Evolutionary conservation across 2,113 vertebrate species (phyloP), one percentile per base, ranked within the genome.

Genomic region (Eurypyga helias): DNA sequence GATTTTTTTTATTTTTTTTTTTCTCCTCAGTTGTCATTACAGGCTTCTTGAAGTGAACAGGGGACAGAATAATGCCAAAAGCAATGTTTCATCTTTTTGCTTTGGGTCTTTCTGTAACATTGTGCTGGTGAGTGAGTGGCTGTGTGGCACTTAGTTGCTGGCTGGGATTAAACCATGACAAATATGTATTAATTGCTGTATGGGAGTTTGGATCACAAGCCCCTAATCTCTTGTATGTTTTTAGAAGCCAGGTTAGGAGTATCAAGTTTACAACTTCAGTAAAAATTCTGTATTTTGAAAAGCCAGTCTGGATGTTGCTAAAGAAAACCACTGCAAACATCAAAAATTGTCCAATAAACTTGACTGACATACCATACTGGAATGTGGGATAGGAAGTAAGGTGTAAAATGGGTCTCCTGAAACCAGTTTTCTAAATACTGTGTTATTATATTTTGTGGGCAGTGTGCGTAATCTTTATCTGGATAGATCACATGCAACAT

Each of bases 1-100:
- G 96, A 96, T 95, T 70, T 83, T 77, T 78, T 41, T 41, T 41
- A n/a, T n/a, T 41, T 41, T 41, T 41, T 41, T 41, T 41, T 95
- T 96, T 87, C 83, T 96, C 79, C 49, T 79, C 94, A 67, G 78
- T 89, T 95, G 95, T 97, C 97, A 73, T 86, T 97, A 94, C 69
- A 87, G 93, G 21, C 91, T 96, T 97, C 97, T 95, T 84, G 81
- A 96, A 93, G 85, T 84, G 55, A 89, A 95, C 80, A 93, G 52
- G 83, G 80, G 96, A 90, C 71, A 70, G 54, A 21, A 4, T 69
- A 72, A 67, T 95, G 90, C 96, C 95, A 97, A 98, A 93, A 98
- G 75, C 94, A 97, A 79, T 75, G 38, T 87, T 96, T 95, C 49
- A 79, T 90, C 76, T 88, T 89, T 82, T 23, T 79, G 70, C 57